Percentiles rank a stretch among this genome's conserved stretches.
phyloP scores from a whole-genome alignment of 2,113 vertebrate species.

The Anseranas semipalmata region DNA sequence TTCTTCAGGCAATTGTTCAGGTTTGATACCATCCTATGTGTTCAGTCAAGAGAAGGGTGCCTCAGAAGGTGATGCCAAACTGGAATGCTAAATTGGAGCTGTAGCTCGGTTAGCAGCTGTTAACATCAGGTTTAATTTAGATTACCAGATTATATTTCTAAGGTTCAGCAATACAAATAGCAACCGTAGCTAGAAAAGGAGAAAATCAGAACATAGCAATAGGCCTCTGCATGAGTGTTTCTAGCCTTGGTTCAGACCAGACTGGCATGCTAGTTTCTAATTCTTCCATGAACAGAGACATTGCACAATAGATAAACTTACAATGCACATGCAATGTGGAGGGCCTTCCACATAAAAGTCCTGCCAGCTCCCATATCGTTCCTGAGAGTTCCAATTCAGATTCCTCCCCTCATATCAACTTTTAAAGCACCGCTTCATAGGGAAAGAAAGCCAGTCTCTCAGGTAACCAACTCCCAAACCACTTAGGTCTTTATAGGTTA shows the following conservation, averaged over 20 bases:
- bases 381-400: neutral
- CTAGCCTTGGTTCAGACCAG: neutral
- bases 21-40: neutral
- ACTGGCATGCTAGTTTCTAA: neutral
- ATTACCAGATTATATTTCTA: neutral
- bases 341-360: neutral
- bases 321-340: neutral
- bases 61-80: neutral
- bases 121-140: slow-evolving; percentile 28
- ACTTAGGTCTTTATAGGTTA: slow-evolving; percentile 58
- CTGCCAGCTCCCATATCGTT: slow-evolving; percentile 10
- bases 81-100: neutral
- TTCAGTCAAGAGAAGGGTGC: neutral
- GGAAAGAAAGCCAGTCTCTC: slow-evolving; percentile 40
- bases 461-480: slow-evolving; percentile 62
- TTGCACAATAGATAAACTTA: slow-evolving; percentile 26
- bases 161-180: neutral
- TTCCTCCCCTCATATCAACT: neutral
- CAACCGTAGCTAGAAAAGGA: neutral
- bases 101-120: neutral
- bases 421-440: neutral
- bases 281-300: neutral
- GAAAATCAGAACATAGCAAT: neutral
- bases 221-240: neutral
- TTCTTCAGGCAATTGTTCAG: neutral